Conservation (phyloP, 1,140 invertebrate species). For the Trachymyrmex cornetzi region DNA sequence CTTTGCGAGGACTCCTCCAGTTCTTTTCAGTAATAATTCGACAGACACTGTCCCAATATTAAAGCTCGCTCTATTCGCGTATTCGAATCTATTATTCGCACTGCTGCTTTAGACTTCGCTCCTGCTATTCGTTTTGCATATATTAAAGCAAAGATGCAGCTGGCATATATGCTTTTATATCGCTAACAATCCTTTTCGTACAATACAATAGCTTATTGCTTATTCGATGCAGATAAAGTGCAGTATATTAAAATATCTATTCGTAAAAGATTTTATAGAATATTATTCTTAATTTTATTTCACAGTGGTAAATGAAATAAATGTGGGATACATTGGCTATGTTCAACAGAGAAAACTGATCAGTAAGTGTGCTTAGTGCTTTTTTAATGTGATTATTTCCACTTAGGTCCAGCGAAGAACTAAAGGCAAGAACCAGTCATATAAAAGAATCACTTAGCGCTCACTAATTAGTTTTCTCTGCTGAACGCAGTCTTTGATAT, state of each 20-base stretch:
- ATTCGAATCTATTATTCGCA: conserved; percentile 50
- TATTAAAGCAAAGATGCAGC: conserved; percentile 1
- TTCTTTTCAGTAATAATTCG: conserved; percentile 55
- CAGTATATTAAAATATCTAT: not conserved
- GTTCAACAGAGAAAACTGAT: too few relatives aligned
- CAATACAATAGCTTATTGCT: conserved; percentile 30
- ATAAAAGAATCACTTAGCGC: too few relatives aligned
- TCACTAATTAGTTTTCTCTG: too few relatives aligned
- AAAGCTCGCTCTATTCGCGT: conserved; percentile 29
- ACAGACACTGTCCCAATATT: conserved; percentile 9
- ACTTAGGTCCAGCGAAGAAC: too few relatives aligned
- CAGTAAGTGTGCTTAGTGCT: too few relatives aligned
- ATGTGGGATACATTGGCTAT: too few relatives aligned
- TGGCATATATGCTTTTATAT: not conserved
- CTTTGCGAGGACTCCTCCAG: conserved; percentile 1
- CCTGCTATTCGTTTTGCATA: conserved; percentile 27
- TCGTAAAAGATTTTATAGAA: not conserved
- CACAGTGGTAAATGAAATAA: not conserved
- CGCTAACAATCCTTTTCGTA: conserved; percentile 4
- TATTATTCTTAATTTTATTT: not conserved
- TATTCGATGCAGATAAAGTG: not conserved
- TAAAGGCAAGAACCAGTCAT: too few relatives aligned
- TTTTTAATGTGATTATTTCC: too few relatives aligned
- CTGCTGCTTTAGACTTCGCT: conserved; percentile 9
- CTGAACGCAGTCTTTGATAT: not conserved